These are phyloP conservation scores for Proterorhinus semilunaris DNA, from an alignment of 2,113 vertebrate species.

Conservation along the genomic window DNA sequence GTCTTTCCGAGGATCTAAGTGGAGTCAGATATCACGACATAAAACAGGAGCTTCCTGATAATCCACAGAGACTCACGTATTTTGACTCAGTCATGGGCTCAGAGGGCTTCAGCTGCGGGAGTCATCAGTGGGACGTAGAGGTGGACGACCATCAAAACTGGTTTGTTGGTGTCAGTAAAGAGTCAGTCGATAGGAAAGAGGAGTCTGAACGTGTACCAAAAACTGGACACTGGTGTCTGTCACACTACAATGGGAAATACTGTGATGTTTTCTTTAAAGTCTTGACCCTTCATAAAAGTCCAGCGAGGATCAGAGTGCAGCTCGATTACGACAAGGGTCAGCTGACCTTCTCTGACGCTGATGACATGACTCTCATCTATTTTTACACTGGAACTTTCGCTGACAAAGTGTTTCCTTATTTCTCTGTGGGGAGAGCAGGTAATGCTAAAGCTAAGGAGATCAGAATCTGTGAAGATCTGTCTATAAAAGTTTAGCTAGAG, in stretches of 20 bases:
- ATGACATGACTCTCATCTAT: slow-evolving; percentile 18
- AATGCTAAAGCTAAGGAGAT: slow-evolving; percentile 19
- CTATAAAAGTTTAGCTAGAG: too few relatives aligned
- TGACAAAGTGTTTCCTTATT: slow-evolving; percentile 48
- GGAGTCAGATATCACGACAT: not conserved
- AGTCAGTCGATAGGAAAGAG: slow-evolving; percentile 11
- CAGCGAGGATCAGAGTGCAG: slow-evolving; percentile 46
- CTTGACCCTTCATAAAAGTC: not conserved
- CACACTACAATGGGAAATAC: not conserved
- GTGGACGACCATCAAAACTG: slow-evolving; percentile 39
- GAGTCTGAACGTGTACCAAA: rapidly evolving
- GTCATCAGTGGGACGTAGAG: slow-evolving; percentile 56
- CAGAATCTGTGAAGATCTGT: slow-evolving; percentile 11
- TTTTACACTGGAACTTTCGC: slow-evolving; percentile 42
- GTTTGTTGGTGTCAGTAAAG: slow-evolving; percentile 21
- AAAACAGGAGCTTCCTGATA: slow-evolving; percentile 31
- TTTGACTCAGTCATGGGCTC: slow-evolving; percentile 12
- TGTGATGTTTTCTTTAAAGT: not conserved
- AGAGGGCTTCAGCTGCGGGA: slow-evolving; percentile 23
- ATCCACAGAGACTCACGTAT: slow-evolving; percentile 43
- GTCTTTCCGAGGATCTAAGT: slow-evolving; percentile 62
- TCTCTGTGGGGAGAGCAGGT: rapidly evolving
- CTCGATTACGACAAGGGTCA: slow-evolving; percentile 47
- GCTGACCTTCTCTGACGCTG: slow-evolving; percentile 1
- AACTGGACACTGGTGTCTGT: slow-evolving; percentile 25